phyloP scores from a whole-genome alignment of 92 coral and sea anemone genomes.

The Meandrina meandrites region DNA sequence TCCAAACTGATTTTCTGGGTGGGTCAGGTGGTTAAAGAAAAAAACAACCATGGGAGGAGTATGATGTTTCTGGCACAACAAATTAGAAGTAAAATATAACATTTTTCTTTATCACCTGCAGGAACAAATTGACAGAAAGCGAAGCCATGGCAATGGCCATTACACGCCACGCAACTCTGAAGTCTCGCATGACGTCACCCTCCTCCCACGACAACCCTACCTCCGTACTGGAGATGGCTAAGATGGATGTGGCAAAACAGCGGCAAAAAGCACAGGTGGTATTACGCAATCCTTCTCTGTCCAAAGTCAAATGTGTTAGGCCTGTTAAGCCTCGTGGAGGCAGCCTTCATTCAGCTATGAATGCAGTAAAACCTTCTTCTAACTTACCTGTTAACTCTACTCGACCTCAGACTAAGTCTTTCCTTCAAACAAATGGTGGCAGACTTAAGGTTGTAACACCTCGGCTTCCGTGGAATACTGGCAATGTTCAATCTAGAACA shows the following conservation, averaged over 20 bases:
- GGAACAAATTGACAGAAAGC: constrained; percentile 92
- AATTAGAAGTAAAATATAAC: too few relatives aligned
- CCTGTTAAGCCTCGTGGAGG: constrained; percentile 78
- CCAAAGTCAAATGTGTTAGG: constrained; percentile 83
- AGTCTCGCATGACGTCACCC: constrained; percentile 75
- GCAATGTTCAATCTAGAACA: constrained; percentile 67
- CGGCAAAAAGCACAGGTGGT: constrained; percentile 99
- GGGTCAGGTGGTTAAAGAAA: too few relatives aligned
- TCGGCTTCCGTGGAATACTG: constrained; percentile 83
- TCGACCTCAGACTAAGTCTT: constrained; percentile 58
- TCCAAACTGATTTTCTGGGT: too few relatives aligned
- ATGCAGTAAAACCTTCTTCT: constrained; percentile 38
- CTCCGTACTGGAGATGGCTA: constrained; percentile 87
- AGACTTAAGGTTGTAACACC: constrained; percentile 85
- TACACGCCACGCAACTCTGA: constrained; percentile 85
- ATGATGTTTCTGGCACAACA: too few relatives aligned
- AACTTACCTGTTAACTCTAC: constrained; percentile 17
- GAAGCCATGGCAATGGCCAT: constrained; percentile 97
- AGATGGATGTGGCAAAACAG: constrained; percentile 90
- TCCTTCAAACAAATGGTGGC: constrained; percentile 67
- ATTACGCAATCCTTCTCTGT: constrained; percentile 69
- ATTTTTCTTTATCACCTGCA: neutral
- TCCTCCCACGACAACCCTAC: constrained; percentile 48
- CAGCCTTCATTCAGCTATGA: constrained; percentile 42
- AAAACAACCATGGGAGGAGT: too few relatives aligned